Evolutionary conservation across 2,797 vertebrate species (phyloP).

Genomic region (Anolis apletophallus): DNA sequence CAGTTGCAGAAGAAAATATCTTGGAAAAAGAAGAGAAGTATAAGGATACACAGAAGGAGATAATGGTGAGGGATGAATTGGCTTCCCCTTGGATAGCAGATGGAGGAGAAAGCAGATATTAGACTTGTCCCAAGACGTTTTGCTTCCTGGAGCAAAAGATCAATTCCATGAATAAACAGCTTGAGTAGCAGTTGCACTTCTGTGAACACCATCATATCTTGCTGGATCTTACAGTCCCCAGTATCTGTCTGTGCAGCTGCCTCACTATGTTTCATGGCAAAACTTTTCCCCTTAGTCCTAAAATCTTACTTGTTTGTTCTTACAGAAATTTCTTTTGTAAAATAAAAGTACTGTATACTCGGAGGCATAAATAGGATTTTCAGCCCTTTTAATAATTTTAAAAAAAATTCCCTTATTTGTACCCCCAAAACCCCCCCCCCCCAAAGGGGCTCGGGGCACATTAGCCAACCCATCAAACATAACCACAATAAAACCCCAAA

Average conservation of each 20-base stretch:
- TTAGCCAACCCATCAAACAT: too few species aligned
- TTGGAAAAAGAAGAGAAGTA: slow-evolving; percentile 59
- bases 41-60: slow-evolving; percentile 54
- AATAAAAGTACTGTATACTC: background rate
- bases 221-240: background rate
- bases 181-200: background rate
- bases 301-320: background rate
- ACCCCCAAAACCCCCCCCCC: too few species aligned
- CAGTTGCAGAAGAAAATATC: slow-evolving; percentile 68
- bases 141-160: background rate
- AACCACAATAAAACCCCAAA: too few species aligned
- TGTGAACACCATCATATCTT: too few species aligned
- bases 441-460: too few species aligned
- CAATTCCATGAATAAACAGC: background rate
- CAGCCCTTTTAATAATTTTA: too few species aligned
- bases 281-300: too few species aligned
- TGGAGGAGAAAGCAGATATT: background rate
- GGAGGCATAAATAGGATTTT: too few species aligned
- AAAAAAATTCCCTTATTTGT: too few species aligned
- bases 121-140: background rate
- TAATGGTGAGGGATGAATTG: slow-evolving; percentile 66
- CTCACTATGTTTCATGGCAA: background rate
- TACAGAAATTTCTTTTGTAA: background rate
- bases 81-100: background rate
- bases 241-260: background rate